Conservation (phyloP, 2,888 invertebrate genomes). For the Phyllotreta cruciferae region DNA sequence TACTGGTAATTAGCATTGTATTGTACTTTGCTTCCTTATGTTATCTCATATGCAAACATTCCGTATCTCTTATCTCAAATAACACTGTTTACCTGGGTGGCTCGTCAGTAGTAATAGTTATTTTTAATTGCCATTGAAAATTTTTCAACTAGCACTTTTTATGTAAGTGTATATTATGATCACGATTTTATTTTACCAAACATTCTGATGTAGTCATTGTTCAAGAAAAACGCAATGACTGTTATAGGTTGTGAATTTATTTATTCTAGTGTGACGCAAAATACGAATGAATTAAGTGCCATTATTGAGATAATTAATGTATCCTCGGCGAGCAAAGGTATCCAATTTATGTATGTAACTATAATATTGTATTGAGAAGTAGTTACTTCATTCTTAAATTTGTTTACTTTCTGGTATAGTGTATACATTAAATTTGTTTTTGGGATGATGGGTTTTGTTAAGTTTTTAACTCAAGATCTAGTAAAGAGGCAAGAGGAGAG, state of each 20-base stretch:
- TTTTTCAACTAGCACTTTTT: too few relatives aligned
- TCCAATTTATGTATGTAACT: slow-evolving; percentile 1
- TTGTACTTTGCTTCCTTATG: slow-evolving; percentile 15
- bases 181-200: slow-evolving; percentile 27
- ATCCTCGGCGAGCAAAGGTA: slow-evolving; percentile 21
- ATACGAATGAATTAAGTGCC: slow-evolving; percentile 4
- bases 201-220: slow-evolving; percentile 23
- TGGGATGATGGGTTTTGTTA: too few relatives aligned
- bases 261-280: slow-evolving; percentile 8
- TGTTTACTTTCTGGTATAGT: too few relatives aligned
- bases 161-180: neutral
- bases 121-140: slow-evolving; percentile 19
- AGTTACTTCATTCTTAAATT: too few relatives aligned
- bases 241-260: slow-evolving; percentile 2
- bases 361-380: too few relatives aligned
- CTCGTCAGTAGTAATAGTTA: slow-evolving; percentile 21
- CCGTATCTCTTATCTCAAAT: slow-evolving; percentile 30
- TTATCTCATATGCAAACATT: slow-evolving; percentile 32
- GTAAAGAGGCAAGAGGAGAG: too few relatives aligned
- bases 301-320: slow-evolving; percentile 21
- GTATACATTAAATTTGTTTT: too few relatives aligned
- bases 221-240: slow-evolving; percentile 19
- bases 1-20: slow-evolving; percentile 18
- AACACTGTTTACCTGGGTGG: slow-evolving; percentile 19
- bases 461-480: too few relatives aligned